A percentile compares a stretch with the other conserved stretches of the same genome.
Evolutionary conservation across 2,113 vertebrate genomes (phyloP).

Genomic region (Muntiacus reevesi): DNA sequence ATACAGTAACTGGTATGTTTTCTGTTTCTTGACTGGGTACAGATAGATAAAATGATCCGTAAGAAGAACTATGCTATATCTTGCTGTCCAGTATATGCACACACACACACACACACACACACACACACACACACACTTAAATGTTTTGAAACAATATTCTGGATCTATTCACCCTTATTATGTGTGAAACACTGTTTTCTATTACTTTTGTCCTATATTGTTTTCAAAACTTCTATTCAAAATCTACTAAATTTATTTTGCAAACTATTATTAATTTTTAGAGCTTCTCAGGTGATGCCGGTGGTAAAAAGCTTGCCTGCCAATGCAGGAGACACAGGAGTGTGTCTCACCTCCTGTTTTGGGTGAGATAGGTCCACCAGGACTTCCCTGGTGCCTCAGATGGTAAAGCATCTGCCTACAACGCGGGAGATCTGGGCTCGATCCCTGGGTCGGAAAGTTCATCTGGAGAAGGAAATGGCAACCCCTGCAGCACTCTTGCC

Average conservation of each 20-base stretch:
- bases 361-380: neutral
- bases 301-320: neutral
- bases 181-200: neutral
- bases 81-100: neutral
- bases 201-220: neutral
- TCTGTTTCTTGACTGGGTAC: neutral
- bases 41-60: neutral
- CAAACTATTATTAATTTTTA: neutral
- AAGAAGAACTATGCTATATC: neutral
- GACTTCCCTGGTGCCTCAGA: neutral
- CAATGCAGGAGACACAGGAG: neutral
- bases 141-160: neutral
- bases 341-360: too few species aligned
- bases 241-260: neutral
- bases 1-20: neutral
- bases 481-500: neutral
- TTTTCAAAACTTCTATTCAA: neutral
- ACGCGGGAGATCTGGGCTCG: accelerated
- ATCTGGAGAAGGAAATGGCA: neutral
- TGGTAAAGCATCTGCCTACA: neutral
- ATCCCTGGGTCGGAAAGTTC: accelerated
- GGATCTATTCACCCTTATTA: neutral
- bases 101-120: neutral
- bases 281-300: neutral
- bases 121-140: neutral